A percentile compares a stretch with the other conserved stretches of the same genome.
Conservation (phyloP, 2,888 invertebrate species). For the Limnephilus marmoratus region DNA sequence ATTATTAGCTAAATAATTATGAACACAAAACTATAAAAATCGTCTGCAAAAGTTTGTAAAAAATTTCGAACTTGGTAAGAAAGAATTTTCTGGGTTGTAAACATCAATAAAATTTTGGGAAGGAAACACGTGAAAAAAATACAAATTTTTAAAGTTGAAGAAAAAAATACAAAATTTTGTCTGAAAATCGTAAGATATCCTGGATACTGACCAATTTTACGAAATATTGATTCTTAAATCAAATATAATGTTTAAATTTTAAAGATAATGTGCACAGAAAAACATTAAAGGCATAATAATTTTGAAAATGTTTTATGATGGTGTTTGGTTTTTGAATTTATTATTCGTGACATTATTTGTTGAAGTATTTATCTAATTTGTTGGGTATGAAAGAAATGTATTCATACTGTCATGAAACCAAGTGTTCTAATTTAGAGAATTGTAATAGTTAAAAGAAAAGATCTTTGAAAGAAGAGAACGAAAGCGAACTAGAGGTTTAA, state of each 20-base stretch:
- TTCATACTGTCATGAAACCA: no score
- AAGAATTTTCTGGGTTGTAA: not conserved
- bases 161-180: not conserved
- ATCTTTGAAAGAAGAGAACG: no score
- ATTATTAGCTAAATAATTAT: not conserved
- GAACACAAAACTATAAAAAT: not conserved
- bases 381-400: no score
- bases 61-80: not conserved
- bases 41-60: not conserved
- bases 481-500: no score
- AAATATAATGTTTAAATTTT: not conserved
- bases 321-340: no score
- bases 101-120: not conserved
- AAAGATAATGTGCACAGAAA: not conserved
- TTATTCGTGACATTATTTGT: no score
- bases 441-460: no score
- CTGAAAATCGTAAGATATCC: not conserved
- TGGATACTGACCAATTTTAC: not conserved
- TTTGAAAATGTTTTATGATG: no score
- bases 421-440: no score
- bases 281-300: not conserved
- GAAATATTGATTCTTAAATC: not conserved
- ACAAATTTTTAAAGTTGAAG: not conserved
- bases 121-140: not conserved
- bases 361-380: no score